phyloP scores from a whole-genome alignment of 2,888 invertebrate species.

The Folsomia manolachei region DNA sequence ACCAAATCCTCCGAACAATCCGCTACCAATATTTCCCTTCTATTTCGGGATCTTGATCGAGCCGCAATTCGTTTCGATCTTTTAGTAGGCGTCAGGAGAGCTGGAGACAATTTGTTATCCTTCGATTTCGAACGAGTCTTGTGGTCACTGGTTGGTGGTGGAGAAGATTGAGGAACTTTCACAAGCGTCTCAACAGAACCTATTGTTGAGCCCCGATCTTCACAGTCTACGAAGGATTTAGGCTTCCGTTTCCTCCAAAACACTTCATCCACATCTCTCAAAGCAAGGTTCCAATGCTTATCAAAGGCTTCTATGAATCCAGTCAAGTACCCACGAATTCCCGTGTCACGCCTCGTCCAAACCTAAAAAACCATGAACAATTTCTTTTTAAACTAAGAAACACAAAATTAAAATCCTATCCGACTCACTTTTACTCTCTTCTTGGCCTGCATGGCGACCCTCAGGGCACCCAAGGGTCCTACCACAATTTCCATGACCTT shows the following conservation, averaged over 20 bases:
- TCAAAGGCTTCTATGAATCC: constrained; percentile 84
- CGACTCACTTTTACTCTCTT: constrained; percentile 54
- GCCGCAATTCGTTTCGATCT: not conserved
- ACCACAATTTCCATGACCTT: constrained; percentile 36
- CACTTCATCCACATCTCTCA: constrained; percentile 77
- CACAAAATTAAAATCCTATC: too few relatives aligned
- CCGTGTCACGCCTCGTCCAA: constrained; percentile 68
- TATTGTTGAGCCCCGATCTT: too few relatives aligned
- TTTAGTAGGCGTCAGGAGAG: not conserved
- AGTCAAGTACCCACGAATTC: constrained; percentile 72
- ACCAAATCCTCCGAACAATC: not conserved
- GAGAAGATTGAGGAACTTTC: too few relatives aligned
- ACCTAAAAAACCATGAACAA: too few relatives aligned
- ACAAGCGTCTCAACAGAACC: too few relatives aligned
- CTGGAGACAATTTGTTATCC: too few relatives aligned
- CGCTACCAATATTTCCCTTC: not conserved
- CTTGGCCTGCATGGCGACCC: constrained; percentile 30
- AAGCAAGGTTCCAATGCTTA: constrained; percentile 87
- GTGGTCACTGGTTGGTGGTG: too few relatives aligned
- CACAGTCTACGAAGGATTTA: constrained; percentile 14
- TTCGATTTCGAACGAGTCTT: too few relatives aligned
- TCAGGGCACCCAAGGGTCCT: constrained; percentile 38
- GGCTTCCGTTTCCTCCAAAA: constrained; percentile 64
- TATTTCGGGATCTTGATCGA: not conserved
- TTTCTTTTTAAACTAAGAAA: too few relatives aligned